Base-by-base conservation (phyloP, 2,113 vertebrate species). In the Corydoras sp. region DNA sequence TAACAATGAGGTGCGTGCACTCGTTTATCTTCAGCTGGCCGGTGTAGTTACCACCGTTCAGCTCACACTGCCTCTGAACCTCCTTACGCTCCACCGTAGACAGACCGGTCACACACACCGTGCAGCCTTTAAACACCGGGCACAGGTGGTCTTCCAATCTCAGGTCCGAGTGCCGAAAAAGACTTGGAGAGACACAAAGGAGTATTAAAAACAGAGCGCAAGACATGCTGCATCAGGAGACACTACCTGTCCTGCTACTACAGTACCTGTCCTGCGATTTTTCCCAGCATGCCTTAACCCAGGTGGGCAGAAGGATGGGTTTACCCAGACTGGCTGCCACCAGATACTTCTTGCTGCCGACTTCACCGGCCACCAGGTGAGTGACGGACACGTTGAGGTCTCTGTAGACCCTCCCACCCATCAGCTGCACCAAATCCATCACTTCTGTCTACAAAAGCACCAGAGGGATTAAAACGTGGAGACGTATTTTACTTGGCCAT, bases 11-110 rank as follows among this genome's bases (percentile, higher is more conserved):
- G 66, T 99, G 97, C 35, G 97, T 99, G 32, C 95, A 96, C 49
- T 98, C 97, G 1, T 98, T 99, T 92, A 98, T 95, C 83, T 94
- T 98, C 65, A 99, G 88, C 71, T 98, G 94, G 24, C 96, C 97
- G 0, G 88, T 93, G 64, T 99, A 99, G 0, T 79, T 90, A 48
- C 91, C 97, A 9, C 96, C 96, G 0, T 99, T 92, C 71, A 90
- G 82, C 31, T 89, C 63, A 62, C 94, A 92, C 29, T 97, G 91
- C 5, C 90, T 86, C 79, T 98, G 93, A n/a, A 99, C 92, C 69
- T 94, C 89, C 60, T 86, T 96, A 43, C 97, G 93, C 49, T 97
- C 93, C 0, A 81, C 58, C 24, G 83, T 88, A 74, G 89, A 91
- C 14, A 98, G 88, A 43, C 97, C 97, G 0, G 96, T 99, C 24